Conservation (phyloP, 2,797 vertebrate genomes). For the Parauchenoglanis ngamensis region DNA sequence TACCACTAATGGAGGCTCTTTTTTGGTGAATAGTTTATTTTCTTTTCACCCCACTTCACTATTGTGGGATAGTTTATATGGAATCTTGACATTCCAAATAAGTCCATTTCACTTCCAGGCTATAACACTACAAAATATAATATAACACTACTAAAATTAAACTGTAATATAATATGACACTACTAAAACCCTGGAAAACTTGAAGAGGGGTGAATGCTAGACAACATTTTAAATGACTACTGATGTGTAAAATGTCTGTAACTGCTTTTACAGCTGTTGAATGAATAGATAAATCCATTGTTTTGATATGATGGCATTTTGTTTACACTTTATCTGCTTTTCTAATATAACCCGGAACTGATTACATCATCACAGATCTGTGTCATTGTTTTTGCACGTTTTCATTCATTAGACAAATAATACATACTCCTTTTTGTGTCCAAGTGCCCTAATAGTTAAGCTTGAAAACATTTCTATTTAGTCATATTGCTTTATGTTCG, state of each 20-base stretch:
- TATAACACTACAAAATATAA: not conserved
- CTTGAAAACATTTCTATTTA: not conserved
- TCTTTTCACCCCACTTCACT: not conserved
- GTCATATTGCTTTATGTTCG: not conserved
- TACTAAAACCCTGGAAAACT: not conserved
- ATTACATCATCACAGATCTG: not conserved
- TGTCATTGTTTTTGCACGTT: not conserved
- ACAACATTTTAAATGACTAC: not conserved
- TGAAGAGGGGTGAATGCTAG: not conserved
- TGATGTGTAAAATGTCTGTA: not conserved
- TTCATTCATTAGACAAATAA: not conserved
- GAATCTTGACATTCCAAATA: not conserved
- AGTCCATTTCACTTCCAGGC: not conserved
- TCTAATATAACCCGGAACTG: not conserved
- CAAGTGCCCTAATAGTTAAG: not conserved
- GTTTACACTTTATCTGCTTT: not conserved
- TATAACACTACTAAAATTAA: too few relatives aligned
- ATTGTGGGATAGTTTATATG: not conserved
- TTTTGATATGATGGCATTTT: not conserved
- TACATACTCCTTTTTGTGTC: not conserved
- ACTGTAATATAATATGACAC: not conserved
- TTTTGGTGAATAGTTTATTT: not conserved
- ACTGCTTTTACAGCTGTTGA: not conserved
- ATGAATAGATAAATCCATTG: not conserved
- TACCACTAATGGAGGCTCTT: not conserved